These are phyloP conservation scores for Paraescarpia echinospica DNA, from an alignment of 1,140 invertebrate species.

Conservation along the genomic window DNA sequence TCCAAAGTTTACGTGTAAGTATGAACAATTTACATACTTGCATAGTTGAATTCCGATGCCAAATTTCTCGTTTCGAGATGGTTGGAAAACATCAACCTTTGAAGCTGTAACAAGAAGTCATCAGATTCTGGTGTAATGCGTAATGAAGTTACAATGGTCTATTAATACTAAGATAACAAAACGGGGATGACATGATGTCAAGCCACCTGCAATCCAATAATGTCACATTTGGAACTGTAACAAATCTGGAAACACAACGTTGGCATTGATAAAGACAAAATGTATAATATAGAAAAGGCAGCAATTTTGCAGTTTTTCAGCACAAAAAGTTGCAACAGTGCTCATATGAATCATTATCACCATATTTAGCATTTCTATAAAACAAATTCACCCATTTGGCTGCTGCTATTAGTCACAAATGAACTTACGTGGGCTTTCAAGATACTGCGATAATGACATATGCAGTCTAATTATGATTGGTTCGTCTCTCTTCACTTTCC, in stretches of 20 bases:
- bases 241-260: background rate
- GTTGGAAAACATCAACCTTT: slow-evolving; percentile 42
- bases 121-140: too few relatives aligned
- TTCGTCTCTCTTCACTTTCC: slow-evolving; percentile 38
- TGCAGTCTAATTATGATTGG: slow-evolving; percentile 40
- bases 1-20: too few relatives aligned
- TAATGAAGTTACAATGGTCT: too few relatives aligned
- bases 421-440: slow-evolving; percentile 35
- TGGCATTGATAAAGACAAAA: background rate
- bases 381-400: too few relatives aligned
- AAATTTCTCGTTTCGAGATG: slow-evolving; percentile 40
- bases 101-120: slow-evolving; percentile 28
- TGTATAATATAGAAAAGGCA: background rate
- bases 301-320: too few relatives aligned
- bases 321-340: background rate
- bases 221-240: background rate
- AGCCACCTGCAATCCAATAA: slow-evolving; percentile 16
- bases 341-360: too few relatives aligned
- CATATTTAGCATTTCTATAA: too few relatives aligned
- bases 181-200: too few relatives aligned
- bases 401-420: background rate
- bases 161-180: too few relatives aligned
- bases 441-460: slow-evolving; percentile 37
- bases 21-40: slow-evolving; percentile 33
- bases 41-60: slow-evolving; percentile 41